Base-by-base conservation (phyloP, 2,113 vertebrate genomes). In the Anser brachyrhynchus region DNA sequence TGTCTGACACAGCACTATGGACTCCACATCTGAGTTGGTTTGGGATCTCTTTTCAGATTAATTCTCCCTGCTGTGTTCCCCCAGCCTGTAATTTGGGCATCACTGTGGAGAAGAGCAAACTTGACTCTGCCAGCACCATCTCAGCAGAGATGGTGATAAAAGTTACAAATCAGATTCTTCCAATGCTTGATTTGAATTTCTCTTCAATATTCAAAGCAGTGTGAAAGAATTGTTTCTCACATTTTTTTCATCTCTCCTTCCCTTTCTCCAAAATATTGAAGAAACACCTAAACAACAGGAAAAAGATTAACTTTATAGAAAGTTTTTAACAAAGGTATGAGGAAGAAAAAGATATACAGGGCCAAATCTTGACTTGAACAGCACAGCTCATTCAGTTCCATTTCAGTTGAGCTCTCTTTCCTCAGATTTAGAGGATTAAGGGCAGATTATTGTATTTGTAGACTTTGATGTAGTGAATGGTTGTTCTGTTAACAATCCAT, bases 401-500 rank as follows among this genome's bases (percentile, higher is more conserved):
- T 92, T 88, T 71, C 89, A 90, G 1, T 37, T 59, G 82, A 94
- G 62, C 61, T 54, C 11, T 13, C 11, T 84, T 90, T 44, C 31
- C 84, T 87, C 81, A 54, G 37, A 37, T 58, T 89, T 74, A 84
- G 69, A 70, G 59, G 55, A 83, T 96, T 90, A 84, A 0, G 15
- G 66, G 65, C 59, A 81, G 65, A 9, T 93, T 83, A 85, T 35
- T 86, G 62, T 39, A 13, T 66, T 66, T 91, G 84, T 31, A 55
- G 69, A n/a, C 80, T 80, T 33, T 62, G 80, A 62, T 0, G 1
- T 21, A 58, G 49, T 1, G 43, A 74, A 37, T 28, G 31, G 35
- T 69, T 93, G 66, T 71, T 87, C 85, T 64, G 29, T 73, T 79
- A 22, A 70, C 35, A 35, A 41, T 33, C 41, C 43, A 16, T 39